Base-by-base conservation (phyloP, 1,140 invertebrate species). In the Macrostomum lignano region DNA sequence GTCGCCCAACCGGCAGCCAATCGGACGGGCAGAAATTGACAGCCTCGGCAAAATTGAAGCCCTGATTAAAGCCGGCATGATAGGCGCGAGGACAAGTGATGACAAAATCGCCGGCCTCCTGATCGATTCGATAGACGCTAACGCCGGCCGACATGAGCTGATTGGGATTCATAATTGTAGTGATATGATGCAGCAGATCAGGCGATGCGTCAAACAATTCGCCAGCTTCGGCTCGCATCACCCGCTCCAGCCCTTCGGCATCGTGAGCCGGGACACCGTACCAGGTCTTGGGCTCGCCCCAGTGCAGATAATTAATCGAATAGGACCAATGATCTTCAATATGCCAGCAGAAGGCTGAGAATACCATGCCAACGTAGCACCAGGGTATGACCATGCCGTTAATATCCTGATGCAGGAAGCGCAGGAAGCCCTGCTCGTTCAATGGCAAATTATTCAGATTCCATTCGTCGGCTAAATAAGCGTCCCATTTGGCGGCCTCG, bases 331-430 rank as follows among this genome's bases (percentile, higher is more conserved):
- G 91, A 58, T 98, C 91, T 58, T 98, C 91, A 48, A 88, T 96
- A 53, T 98, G 91, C 59, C 88, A 98, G 52, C 88, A 96, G 56
- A 98, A 98, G 11, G 86, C 91, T 2, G 82, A 79, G 60, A 99
- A 99, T 55, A 86, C 96, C 91, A 98, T 98, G 22, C 91, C 91
- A 31, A 98, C 88, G 57, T 99, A 98, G 66, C 93, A 78, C 86
- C 86, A 96, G 0, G 86, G 86, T 28, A 53, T 48, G 48, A 54
- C 55, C 79, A 88, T 86, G 36, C 91, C 91, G 38, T 82, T 93
- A 39, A 98, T 96, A 50, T 94, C 82, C 7, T 77, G 82, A 57
- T 86, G 82, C 25, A 96, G 93, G 51, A 91, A 76, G 24, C 76
- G 73, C 17, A 98, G 59, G 13, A 96, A 76, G 11, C 81, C 93